Evolutionary conservation across 2,888 invertebrate species (phyloP), one percentile per base, ranked within the genome.

Genomic region (Pterobdella sp.): DNA sequence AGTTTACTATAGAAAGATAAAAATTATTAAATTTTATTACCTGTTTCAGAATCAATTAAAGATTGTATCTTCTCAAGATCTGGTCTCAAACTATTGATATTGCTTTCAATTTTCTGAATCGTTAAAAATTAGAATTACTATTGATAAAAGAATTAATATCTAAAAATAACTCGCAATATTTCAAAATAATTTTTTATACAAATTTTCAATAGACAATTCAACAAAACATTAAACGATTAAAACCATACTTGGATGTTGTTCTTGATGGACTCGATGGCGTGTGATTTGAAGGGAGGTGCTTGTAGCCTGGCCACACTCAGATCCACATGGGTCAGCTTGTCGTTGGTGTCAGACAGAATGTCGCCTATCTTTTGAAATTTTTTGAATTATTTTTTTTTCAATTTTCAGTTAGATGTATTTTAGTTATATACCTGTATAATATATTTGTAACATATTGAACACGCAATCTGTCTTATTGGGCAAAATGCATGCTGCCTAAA

Each of bases 211-310:
- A 49, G 52, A 14, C 14, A 49, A 14, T 49, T 49, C 14, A 14
- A 14, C 14, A 49, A 42, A 42, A 42, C 7, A 42, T 42, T 42
- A 42, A 42, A 14, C 18, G 7, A 18, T 14, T 14, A 42, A 42
- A 42, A 42, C 7, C 7, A 4, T 14, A 56, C 60, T 22, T 56
- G 60, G 7, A 56, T 22, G n/a, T 56, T 56, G 3, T 3, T 22
- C 3, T 22, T 56, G 60, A 56, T 4, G n/a, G 60, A 26, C n/a
- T 7, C 7, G 4, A 56, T 22, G 60, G 60, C 18, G 7, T 4
- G 60, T 56, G 60, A 26, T 4, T 56, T 56, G n/a, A 56, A 56
- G n/a, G n/a, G n/a, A 3, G 60, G 60, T 56, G 18, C n/a, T 56
- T 56, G n/a, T 4, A 56, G 18, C 3, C 60, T 4, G 60, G n/a